Evolutionary conservation across 2,888 invertebrate genomes (phyloP).

Genomic region (Lasius fuliginosus): DNA sequence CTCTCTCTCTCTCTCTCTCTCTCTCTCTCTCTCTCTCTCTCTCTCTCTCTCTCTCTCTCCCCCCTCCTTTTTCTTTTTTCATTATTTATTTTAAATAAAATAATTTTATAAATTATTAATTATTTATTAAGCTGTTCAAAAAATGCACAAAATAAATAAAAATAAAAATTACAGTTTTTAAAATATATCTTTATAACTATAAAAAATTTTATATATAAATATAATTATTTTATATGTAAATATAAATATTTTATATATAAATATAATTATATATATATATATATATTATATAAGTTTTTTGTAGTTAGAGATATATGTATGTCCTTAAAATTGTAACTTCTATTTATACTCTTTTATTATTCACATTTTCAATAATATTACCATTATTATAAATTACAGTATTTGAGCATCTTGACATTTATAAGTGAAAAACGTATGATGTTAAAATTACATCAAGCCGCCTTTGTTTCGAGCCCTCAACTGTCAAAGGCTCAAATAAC

Average conservation of each 20-base stretch:
- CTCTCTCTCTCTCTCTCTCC: not conserved
- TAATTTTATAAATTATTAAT: not conserved
- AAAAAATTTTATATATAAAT: not conserved
- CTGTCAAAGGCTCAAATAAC: not conserved
- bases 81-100: not conserved
- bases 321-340: not conserved
- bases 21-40: not conserved
- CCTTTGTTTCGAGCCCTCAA: not conserved
- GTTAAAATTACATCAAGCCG: not conserved
- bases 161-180: not conserved
- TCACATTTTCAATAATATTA: not conserved
- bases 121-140: slow-evolving; percentile 3
- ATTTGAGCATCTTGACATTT: not conserved
- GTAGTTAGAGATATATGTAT: not conserved
- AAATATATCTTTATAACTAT: not conserved
- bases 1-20: not conserved
- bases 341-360: not conserved
- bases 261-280: too few species aligned
- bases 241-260: too few species aligned
- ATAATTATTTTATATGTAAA: too few species aligned
- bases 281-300: not conserved
- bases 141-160: not conserved
- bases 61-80: too few species aligned
- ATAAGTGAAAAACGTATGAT: not conserved
- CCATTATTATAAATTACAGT: not conserved